phyloP scores from a whole-genome alignment of 2,113 vertebrate genomes.

The Macrotus californicus region DNA sequence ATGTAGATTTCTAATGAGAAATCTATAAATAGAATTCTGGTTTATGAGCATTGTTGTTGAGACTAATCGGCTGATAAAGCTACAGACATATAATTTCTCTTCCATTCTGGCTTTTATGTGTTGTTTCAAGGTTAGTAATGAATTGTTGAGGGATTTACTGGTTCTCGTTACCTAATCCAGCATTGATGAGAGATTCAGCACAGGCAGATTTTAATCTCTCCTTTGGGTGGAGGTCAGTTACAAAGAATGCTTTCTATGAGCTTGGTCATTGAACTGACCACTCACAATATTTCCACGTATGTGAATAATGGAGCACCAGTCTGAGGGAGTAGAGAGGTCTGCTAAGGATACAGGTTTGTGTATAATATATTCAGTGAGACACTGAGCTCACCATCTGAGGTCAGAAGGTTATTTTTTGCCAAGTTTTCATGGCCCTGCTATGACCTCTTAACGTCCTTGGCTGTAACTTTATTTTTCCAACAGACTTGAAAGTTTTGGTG shows the following conservation, averaged over 20 bases:
- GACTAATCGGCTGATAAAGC: background rate
- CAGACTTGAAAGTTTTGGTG: background rate
- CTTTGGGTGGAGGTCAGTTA: background rate
- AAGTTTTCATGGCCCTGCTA: background rate
- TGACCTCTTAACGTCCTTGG: background rate
- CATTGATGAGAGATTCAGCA: background rate
- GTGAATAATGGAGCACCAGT: background rate
- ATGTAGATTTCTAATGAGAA: background rate
- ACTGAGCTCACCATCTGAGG: background rate
- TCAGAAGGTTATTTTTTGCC: background rate
- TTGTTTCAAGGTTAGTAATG: slow-evolving; percentile 23
- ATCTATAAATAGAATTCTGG: background rate
- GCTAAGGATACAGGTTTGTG: background rate
- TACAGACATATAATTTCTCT: background rate
- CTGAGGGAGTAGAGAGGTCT: background rate
- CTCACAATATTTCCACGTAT: background rate
- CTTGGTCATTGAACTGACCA: background rate
- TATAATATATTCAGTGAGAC: background rate
- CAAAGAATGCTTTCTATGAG: background rate
- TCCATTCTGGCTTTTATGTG: background rate
- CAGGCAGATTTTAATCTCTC: background rate
- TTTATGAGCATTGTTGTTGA: background rate
- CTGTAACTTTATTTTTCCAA: background rate
- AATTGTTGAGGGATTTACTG: background rate
- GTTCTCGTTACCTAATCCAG: background rate